Conservation (phyloP, 2,888 invertebrate genomes). For the Tyria jacobaeae region DNA sequence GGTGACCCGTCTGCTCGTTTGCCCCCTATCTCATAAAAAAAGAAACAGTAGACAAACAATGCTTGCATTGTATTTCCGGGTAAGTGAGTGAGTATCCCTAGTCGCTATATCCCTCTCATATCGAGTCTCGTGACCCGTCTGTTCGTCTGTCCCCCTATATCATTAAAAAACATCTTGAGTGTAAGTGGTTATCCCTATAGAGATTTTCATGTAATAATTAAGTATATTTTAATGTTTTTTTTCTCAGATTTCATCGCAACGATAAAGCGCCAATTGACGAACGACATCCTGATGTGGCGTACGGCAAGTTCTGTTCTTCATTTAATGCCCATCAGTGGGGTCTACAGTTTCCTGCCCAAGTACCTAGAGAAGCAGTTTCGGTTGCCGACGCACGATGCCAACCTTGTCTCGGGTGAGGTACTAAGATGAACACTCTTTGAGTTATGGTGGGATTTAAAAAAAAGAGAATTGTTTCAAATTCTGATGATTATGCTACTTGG, state of each 20-base stretch:
- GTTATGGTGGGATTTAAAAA: slow-evolving; percentile 28
- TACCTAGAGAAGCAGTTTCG: slow-evolving; percentile 97
- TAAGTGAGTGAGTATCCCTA: no score
- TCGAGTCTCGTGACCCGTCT: no score
- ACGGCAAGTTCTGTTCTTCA: slow-evolving; percentile 96
- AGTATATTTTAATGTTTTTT: background rate
- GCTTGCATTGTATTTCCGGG: no score
- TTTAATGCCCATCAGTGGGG: slow-evolving; percentile 95
- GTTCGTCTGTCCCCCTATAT: no score
- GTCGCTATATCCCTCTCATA: no score
- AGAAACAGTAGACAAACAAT: no score
- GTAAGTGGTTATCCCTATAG: no score
- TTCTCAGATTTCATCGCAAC: slow-evolving; percentile 80
- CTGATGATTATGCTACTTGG: background rate
- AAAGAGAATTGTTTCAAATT: background rate
- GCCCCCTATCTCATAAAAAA: no score
- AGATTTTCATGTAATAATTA: no score
- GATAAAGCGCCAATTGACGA: slow-evolving; percentile 91
- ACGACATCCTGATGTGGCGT: slow-evolving; percentile 96
- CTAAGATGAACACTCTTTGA: slow-evolving; percentile 54
- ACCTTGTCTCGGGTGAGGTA: slow-evolving; percentile 94
- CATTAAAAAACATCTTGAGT: no score
- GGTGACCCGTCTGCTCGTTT: no score
- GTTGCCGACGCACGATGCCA: slow-evolving; percentile 94
- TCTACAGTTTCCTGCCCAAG: slow-evolving; percentile 97